Evolutionary conservation across 2,888 invertebrate species (phyloP).

Genomic region (Halictus quadricinctus): DNA sequence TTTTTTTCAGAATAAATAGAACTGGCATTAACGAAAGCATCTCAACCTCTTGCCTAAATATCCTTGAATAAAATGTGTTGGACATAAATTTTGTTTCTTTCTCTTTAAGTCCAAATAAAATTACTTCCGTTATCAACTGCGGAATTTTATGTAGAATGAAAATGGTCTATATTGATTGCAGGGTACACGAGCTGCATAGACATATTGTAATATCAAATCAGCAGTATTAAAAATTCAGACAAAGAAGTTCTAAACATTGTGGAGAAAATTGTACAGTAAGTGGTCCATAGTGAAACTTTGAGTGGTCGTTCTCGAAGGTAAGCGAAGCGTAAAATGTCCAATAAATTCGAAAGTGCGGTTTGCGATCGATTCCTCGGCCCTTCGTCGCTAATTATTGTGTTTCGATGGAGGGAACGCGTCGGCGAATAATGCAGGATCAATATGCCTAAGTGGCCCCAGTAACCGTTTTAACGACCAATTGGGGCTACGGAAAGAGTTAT

Average conservation of each 20-base stretch:
- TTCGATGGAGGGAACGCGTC: conserved; percentile 59
- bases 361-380: background rate
- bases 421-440: conserved; percentile 61
- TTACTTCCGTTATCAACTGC: too few species aligned
- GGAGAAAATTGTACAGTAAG: too few species aligned
- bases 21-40: background rate
- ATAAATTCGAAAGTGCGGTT: background rate
- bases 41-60: background rate
- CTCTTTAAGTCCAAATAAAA: too few species aligned
- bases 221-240: too few species aligned
- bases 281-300: background rate
- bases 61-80: background rate
- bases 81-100: too few species aligned
- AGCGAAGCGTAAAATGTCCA: background rate
- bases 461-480: conserved; percentile 69
- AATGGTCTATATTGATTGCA: too few species aligned
- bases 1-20: background rate
- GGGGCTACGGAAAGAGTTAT: conserved; percentile 69
- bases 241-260: too few species aligned
- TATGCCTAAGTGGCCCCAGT: conserved; percentile 63
- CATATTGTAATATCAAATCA: too few species aligned
- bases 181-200: too few species aligned
- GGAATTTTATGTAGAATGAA: too few species aligned
- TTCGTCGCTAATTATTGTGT: conserved; percentile 8
- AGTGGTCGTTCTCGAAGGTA: background rate